Percentiles rank a stretch among this genome's conserved stretches.
These are phyloP conservation scores for Dufourea novaeangliae DNA, from an alignment of 1,140 invertebrate species.

Conservation along the genomic window DNA sequence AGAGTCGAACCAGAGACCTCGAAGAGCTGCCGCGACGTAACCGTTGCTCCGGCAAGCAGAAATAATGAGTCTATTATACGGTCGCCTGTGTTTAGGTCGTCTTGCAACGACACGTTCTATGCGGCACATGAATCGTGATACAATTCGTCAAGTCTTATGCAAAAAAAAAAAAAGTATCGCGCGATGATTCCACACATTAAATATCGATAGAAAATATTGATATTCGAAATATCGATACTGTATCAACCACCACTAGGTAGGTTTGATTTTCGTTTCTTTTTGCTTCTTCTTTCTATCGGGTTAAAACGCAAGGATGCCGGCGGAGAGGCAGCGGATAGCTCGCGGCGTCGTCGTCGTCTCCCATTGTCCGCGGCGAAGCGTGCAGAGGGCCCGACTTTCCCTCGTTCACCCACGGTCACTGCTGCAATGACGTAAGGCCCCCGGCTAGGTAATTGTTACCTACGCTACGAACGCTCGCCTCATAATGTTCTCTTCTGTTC, in stretches of 20 bases:
- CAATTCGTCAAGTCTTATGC: slow-evolving; percentile 31
- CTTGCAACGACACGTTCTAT: slow-evolving; percentile 56
- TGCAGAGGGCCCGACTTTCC: slow-evolving; percentile 70
- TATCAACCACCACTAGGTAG: too few relatives aligned
- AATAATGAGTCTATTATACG: slow-evolving; percentile 79
- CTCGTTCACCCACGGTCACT: slow-evolving; percentile 73
- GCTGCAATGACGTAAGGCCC: slow-evolving; percentile 68
- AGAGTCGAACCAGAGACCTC: slow-evolving; percentile 75
- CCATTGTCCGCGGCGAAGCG: slow-evolving; percentile 70
- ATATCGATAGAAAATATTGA: neutral
- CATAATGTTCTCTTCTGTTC: slow-evolving; percentile 61
- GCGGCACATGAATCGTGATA: slow-evolving; percentile 23
- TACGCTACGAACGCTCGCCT: slow-evolving; percentile 62
- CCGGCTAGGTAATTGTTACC: slow-evolving; percentile 68
- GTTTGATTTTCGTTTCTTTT: too few relatives aligned
- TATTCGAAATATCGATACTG: too few relatives aligned
- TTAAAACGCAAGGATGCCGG: slow-evolving; percentile 27
- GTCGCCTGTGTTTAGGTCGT: slow-evolving; percentile 69
- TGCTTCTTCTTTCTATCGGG: slow-evolving; percentile 15
- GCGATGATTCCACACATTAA: neutral
- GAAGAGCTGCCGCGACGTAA: slow-evolving; percentile 76
- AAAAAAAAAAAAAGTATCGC: slow-evolving; percentile 9
- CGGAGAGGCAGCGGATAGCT: slow-evolving; percentile 38
- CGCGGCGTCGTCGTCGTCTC: slow-evolving; percentile 61
- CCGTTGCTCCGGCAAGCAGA: slow-evolving; percentile 75